phyloP scores from a whole-genome alignment of 2,113 vertebrate genomes.

The Pelodiscus sinensis region DNA sequence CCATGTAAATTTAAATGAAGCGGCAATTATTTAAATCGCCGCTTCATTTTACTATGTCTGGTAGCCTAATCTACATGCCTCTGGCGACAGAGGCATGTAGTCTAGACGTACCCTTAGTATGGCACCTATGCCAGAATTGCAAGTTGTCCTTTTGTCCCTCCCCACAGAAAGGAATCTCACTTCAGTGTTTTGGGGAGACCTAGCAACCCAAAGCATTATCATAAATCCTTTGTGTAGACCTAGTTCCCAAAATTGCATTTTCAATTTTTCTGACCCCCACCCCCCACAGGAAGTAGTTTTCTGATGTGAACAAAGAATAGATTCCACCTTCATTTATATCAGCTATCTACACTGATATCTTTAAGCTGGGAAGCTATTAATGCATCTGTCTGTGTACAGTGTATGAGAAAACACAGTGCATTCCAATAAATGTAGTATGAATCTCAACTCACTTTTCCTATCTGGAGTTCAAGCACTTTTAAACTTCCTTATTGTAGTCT shows the following conservation, averaged over 20 bases:
- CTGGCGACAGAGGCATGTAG: too few species aligned
- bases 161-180: background rate
- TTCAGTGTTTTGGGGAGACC: background rate
- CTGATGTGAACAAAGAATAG: constrained; percentile 24
- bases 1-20: too few species aligned
- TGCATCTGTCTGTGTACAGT: background rate
- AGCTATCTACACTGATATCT: background rate
- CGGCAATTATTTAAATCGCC: too few species aligned
- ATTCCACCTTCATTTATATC: constrained; percentile 19
- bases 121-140: background rate
- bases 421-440: background rate
- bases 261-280: background rate
- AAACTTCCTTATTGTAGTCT: background rate
- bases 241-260: background rate
- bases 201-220: too few species aligned
- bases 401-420: background rate
- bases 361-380: constrained; percentile 32
- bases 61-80: too few species aligned
- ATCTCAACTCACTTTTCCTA: background rate
- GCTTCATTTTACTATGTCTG: too few species aligned
- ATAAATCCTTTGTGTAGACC: background rate
- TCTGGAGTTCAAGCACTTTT: background rate
- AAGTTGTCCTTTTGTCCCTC: background rate
- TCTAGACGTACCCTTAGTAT: too few species aligned
- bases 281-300: background rate